Evolutionary conservation across 2,113 vertebrate species (phyloP).

Genomic region (Corydoras sp.): DNA sequence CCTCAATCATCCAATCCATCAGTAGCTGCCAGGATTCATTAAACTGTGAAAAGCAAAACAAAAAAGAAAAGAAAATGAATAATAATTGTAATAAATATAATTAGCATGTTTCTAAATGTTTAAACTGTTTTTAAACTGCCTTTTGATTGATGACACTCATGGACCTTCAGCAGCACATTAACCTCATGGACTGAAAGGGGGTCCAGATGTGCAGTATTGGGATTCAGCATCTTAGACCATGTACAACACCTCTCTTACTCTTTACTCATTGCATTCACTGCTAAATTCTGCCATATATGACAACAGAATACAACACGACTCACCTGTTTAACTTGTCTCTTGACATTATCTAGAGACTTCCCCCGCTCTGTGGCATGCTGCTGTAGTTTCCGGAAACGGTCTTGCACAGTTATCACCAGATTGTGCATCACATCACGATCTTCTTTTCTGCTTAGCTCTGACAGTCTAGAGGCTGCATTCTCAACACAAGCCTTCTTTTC

Average conservation of each 20-base stretch:
- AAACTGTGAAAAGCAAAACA: constrained; percentile 62
- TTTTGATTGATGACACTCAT: too few relatives aligned
- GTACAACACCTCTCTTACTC: too few relatives aligned
- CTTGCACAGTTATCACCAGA: constrained; percentile 65
- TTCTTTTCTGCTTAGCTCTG: constrained; percentile 69
- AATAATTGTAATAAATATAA: too few relatives aligned
- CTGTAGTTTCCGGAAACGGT: constrained; percentile 66
- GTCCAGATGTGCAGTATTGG: too few relatives aligned
- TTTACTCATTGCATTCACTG: too few relatives aligned
- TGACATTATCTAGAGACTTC: constrained; percentile 66
- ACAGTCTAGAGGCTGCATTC: constrained; percentile 57
- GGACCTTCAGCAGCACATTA: too few relatives aligned
- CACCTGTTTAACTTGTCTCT: constrained; percentile 73
- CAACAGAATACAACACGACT: not conserved
- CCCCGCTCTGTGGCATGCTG: constrained; percentile 62
- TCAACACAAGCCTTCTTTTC: constrained; percentile 65
- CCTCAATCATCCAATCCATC: constrained; percentile 77
- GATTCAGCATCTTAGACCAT: too few relatives aligned
- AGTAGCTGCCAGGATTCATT: constrained; percentile 76
- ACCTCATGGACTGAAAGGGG: too few relatives aligned
- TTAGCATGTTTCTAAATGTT: too few relatives aligned
- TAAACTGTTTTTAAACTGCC: too few relatives aligned
- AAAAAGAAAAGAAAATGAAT: too few relatives aligned
- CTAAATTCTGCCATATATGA: too few relatives aligned
- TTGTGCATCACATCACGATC: constrained; percentile 68